Conservation (phyloP, 2,888 invertebrate genomes). For the Phasia obesa region DNA sequence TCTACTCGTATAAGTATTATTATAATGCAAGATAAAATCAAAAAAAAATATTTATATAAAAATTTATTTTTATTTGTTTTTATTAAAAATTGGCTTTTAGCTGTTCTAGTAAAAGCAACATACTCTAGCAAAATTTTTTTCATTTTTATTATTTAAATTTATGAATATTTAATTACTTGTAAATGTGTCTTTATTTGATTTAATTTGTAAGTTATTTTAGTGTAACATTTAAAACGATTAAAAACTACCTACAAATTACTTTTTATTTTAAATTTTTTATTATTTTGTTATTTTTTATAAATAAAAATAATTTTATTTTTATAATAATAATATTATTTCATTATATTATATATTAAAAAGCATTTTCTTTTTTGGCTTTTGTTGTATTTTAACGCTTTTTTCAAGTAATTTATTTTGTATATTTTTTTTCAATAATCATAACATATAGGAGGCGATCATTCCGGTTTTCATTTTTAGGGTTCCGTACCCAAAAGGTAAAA, state of each 20-base stretch:
- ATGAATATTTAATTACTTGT: conserved; percentile 24
- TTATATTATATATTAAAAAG: no score
- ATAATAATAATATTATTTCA: no score
- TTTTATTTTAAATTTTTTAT: conserved; percentile 54
- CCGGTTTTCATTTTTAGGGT: no score
- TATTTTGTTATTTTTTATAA: conserved; percentile 42
- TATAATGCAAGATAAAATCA: conserved; percentile 44
- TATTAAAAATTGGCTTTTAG: conserved; percentile 45
- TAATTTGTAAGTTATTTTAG: conserved; percentile 46
- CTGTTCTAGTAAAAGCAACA: conserved; percentile 37
- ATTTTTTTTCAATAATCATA: no score
- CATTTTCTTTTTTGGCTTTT: no score
- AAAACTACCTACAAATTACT: conserved; percentile 34
- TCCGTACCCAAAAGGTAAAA: no score
- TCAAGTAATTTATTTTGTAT: no score
- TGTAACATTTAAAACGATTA: conserved; percentile 26
- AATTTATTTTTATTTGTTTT: conserved; percentile 28
- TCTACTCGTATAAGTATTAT: conserved; percentile 10
- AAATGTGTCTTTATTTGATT: conserved; percentile 46
- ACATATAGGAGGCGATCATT: no score
- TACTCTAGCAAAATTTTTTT: conserved; percentile 54
- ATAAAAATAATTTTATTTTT: conserved; percentile 51
- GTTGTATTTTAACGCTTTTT: no score
- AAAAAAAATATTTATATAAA: conserved; percentile 23
- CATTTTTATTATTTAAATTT: conserved; percentile 50